A percentile compares a stretch with the other conserved stretches of the same genome.
These are phyloP conservation scores for Gymnocheta viridis DNA, from an alignment of 2,888 invertebrate genomes.

Conservation along the genomic window DNA sequence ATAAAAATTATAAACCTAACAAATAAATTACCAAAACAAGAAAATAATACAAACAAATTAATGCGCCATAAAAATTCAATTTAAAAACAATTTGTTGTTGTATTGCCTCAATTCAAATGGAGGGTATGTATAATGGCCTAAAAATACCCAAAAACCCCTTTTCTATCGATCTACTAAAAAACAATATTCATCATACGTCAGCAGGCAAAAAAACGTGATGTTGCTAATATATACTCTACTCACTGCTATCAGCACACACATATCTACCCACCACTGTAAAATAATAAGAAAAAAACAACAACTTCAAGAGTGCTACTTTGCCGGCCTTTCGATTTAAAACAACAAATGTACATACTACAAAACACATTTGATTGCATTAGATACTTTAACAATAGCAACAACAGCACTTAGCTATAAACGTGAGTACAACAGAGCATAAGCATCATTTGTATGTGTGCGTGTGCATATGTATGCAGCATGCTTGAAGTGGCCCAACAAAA, in stretches of 20 bases:
- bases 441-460: slow-evolving; percentile 25
- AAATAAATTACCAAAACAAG: slow-evolving; percentile 34
- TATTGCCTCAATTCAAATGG: not conserved
- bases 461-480: slow-evolving; percentile 52
- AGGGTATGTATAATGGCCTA: slow-evolving; percentile 27
- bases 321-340: slow-evolving; percentile 47
- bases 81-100: slow-evolving; percentile 34
- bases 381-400: slow-evolving; percentile 36
- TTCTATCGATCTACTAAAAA: not conserved
- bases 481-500: not conserved
- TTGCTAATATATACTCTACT: not conserved
- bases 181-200: slow-evolving; percentile 62
- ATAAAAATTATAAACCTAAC: slow-evolving; percentile 53
- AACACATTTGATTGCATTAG: slow-evolving; percentile 53
- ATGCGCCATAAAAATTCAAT: slow-evolving; percentile 60
- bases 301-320: slow-evolving; percentile 2
- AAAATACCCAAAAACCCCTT: slow-evolving; percentile 13
- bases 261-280: not conserved
- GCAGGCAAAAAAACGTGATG: slow-evolving; percentile 64
- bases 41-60: slow-evolving; percentile 40
- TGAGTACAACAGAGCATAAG: slow-evolving; percentile 25
- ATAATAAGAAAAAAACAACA: slow-evolving; percentile 7
- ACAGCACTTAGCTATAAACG: slow-evolving; percentile 30
- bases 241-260: not conserved
- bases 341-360: slow-evolving; percentile 11